Base-by-base conservation (phyloP, 2,888 invertebrate species). In the Agrotis clavis region DNA sequence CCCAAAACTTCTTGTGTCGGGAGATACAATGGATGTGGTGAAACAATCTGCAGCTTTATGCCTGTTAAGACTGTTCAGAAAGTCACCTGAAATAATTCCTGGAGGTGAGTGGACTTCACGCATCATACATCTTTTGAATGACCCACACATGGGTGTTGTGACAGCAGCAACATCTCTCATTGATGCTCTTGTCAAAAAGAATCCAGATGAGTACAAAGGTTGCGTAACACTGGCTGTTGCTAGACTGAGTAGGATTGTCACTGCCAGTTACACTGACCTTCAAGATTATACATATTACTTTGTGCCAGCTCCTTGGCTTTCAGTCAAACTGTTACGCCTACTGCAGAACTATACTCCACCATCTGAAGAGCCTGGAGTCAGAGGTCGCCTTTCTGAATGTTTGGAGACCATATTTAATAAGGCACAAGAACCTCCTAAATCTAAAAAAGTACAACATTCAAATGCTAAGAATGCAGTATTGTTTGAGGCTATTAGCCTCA, bases 241-340 rank as follows among this genome's bases (percentile, higher is more conserved):
- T 30, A 97, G 99, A 89, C 97, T 99, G 54, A 99, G 99, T 93
- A 97, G 99, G 91, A 99, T 99, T 96, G 99, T 99, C 11, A 99
- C 99, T 69, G 99, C 99, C 62, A 99, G 99, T 90, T 99, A 99
- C 92, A 99, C 99, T 85, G 99, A 99, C 96, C 97, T 99, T 83
- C 99, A 99, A 97, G 99, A 99, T 96, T 99, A 99, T 93, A 99
- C 99, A 5, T 99, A 99, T 94, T 99, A 99, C 94, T 99, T 99
- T 97, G 99, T 99, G 79, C 99, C 99, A 85, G 99, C 99, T n/a
- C 99, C 99, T 19, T 99, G 99, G 99, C 97, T 99, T 50, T 99
- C 99, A 74, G 99, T 99, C 21, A 99, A 99, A 95, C 96, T 99
- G 72, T 96, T 99, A 80, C 97, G 99, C 87, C 97, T 99, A 77